These are phyloP conservation scores for Panthera uncia DNA, from an alignment of 2,113 vertebrate genomes.

Conservation along the genomic window DNA sequence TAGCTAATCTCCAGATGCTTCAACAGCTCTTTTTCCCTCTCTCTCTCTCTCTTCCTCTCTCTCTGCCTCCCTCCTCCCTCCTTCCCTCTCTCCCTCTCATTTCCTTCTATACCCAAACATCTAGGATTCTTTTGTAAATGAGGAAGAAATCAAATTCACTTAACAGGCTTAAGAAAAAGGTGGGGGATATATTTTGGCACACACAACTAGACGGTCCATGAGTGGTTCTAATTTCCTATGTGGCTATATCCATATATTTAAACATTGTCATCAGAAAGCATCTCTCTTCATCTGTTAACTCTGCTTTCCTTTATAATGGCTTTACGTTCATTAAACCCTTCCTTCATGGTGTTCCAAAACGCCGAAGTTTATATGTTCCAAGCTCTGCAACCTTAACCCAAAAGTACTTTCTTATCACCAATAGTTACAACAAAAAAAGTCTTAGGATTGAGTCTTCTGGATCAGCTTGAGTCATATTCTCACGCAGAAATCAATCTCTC, in stretches of 20 bases:
- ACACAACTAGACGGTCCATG: background rate
- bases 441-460: background rate
- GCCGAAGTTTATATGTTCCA: background rate
- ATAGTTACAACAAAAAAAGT: background rate
- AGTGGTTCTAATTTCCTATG: background rate
- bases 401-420: background rate
- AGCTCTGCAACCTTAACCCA: background rate
- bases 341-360: background rate
- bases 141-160: background rate
- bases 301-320: background rate
- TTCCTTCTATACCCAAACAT: background rate
- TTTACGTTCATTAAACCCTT: conserved; percentile 5
- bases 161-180: background rate
- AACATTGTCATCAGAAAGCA: background rate
- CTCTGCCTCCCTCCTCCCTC: background rate
- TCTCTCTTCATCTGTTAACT: background rate
- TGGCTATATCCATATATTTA: background rate
- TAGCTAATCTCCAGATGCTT: background rate
- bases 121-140: background rate
- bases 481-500: background rate
- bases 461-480: background rate
- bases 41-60: background rate
- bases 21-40: background rate
- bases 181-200: background rate
- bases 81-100: background rate